phyloP scores from a whole-genome alignment of 2,113 vertebrate species.

The Trogon surrucura region DNA sequence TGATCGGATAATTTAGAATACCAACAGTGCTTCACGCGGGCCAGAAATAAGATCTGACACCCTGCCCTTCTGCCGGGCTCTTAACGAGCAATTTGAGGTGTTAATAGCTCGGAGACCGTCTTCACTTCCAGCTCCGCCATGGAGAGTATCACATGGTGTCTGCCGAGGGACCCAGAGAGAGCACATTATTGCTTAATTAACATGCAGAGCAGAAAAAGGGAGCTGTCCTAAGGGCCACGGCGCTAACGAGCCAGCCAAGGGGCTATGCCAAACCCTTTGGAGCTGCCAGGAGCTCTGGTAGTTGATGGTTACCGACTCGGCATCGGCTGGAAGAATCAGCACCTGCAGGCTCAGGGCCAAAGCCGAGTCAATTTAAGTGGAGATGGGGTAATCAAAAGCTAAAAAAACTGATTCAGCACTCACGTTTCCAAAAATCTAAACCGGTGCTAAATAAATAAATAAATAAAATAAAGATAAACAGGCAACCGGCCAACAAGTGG shows the following conservation, averaged over 20 bases:
- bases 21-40: constrained; percentile 29
- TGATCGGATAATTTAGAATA: constrained; percentile 53
- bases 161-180: neutral
- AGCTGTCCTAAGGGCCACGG: neutral
- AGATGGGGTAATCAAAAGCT: neutral
- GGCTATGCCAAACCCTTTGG: neutral
- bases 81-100: constrained; percentile 47
- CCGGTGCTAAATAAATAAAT: neutral
- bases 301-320: neutral
- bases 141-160: constrained; percentile 4
- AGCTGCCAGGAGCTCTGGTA: neutral
- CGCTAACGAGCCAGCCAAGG: neutral
- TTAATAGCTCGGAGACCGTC: constrained; percentile 47
- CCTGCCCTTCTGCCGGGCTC: constrained; percentile 12
- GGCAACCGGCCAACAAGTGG: neutral
- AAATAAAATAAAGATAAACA: neutral
- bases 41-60: constrained; percentile 16
- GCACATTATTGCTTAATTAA: constrained; percentile 30
- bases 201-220: neutral
- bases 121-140: constrained; percentile 17
- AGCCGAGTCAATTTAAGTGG: neutral
- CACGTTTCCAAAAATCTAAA: neutral
- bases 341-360: neutral
- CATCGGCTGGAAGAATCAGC: neutral
- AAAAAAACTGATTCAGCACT: neutral